Conservation (phyloP, 2,888 invertebrate species). For the Thereva nobilitata region DNA sequence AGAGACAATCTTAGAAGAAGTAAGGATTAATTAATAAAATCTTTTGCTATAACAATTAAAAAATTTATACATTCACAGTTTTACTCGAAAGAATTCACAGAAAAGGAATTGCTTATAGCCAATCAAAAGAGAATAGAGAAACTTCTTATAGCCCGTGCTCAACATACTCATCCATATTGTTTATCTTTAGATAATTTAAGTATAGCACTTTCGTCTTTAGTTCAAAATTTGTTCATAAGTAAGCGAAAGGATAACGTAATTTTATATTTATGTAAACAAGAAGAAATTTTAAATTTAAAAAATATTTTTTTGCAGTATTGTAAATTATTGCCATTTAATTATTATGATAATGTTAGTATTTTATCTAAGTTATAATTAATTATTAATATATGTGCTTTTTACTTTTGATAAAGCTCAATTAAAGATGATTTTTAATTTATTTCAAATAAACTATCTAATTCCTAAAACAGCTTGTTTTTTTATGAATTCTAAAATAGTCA, state of each 20-base stretch:
- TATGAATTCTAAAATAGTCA: too few relatives aligned
- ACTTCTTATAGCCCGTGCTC: constrained; percentile 53
- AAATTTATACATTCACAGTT: constrained; percentile 44
- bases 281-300: constrained; percentile 47
- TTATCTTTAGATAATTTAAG: constrained; percentile 70
- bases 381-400: background rate
- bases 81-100: constrained; percentile 54
- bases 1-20: constrained; percentile 60
- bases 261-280: constrained; percentile 33
- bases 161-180: constrained; percentile 70
- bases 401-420: background rate
- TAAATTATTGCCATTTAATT: constrained; percentile 53
- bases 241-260: constrained; percentile 45
- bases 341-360: constrained; percentile 50
- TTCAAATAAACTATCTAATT: too few relatives aligned
- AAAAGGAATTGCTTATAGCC: constrained; percentile 62
- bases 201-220: constrained; percentile 64
- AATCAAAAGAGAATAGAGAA: constrained; percentile 67
- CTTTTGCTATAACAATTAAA: background rate
- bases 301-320: constrained; percentile 51
- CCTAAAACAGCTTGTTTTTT: too few relatives aligned
- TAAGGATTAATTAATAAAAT: constrained; percentile 49
- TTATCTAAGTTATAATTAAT: constrained; percentile 53
- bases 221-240: constrained; percentile 51
- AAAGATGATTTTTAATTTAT: too few relatives aligned